Evolutionary conservation across 2,888 invertebrate species (phyloP), one percentile per base, ranked within the genome.

Genomic region (Dendrolimus houi): DNA sequence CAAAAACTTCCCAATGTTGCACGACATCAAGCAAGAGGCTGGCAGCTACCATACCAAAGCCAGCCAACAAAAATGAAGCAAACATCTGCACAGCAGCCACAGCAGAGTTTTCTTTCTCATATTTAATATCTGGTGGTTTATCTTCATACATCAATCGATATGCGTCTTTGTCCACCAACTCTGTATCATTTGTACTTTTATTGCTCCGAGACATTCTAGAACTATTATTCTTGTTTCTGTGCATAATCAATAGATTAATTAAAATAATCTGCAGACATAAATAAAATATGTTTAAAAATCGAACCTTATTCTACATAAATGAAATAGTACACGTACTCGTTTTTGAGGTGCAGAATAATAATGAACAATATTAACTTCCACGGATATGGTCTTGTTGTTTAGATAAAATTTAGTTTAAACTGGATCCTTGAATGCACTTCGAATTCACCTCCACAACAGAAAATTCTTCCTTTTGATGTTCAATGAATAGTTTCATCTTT

Each of bases 1-100:
- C 90, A 83, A 95, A 98, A 47, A 97, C 96, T 57, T 93, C 92
- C 97, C 97, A 98, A 81, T 97, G 96, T 92, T 96, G 96, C 55
- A 97, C 97, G 64, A 93, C 84, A 79, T 97, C 97, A 17, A 98
- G 91, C 12, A 97, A 91, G 60, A 97, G 90, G 69, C 97, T 97
- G 58, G 97, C 97, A 12, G 95, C 95, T 2, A 97, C 97, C 95
- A 96, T 97, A 58, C 97, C 97, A 75, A 96, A 94, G 13, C 97
- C 97, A 59, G 97, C 97, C 59, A 97, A 92, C 58, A 97, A 83
- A 83, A 96, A 97, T 9, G 97, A 97, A 66, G 94, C 93, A 75
- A 94, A 94, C 88, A 97, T 96, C 88, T 97, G 95, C 55, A 96
- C 92, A 52, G 94, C 93, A 58, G 94, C 94, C 53, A 93, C 92